Base-by-base conservation (phyloP, 1,140 invertebrate genomes). In the Habropoda laboriosa region DNA sequence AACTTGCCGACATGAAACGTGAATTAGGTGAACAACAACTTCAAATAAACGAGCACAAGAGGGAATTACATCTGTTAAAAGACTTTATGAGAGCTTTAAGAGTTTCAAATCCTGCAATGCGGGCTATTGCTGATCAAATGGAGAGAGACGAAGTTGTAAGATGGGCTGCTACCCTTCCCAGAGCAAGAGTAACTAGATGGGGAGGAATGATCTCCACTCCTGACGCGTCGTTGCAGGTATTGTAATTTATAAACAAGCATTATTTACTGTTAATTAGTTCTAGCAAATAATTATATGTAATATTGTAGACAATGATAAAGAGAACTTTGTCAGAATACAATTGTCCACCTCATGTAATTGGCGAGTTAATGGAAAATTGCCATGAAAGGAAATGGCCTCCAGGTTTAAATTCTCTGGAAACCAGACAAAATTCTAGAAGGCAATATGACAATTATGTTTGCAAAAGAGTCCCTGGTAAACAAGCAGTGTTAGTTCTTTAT, bases 201-300 rank as follows among this genome's bases (percentile, higher is more conserved):
- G 98, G 98, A 70, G 98, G 98, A 70, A 99, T 99, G 97, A 99
- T 99, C 75, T 98, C 97, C 24, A 99, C 98, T 1, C 98, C 98
- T 6, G 98, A 99, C 94, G 97, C 55, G 32, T 38, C 47, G 4
- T 32, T 79, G 0, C 77, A 80, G 72, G 78, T 73, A 74, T 1
- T 0, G 2, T 35, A 21, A 30, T n/a, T 16, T 21, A 21, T 16
- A 40, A 42, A 1, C 42, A 57, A 35, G 42, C 70, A 1, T 18
- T 60, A 21, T 38, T 82, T 35, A 30, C n/a, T n/a, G n/a, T 73
- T 63, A 21, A 55, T 70, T 55, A 30, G 35, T 76, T 32, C 12
- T 57, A 24, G 0, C 24, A 16, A 71, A 63, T 57, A 63, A 35
- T 24, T 10, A 4, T 35, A 38, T 13, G 13, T 67, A 16, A 80